A percentile compares a stretch with the other conserved stretches of the same genome.
Evolutionary conservation across 2,113 vertebrate genomes (phyloP).

Genomic region (Siniperca knerii): DNA sequence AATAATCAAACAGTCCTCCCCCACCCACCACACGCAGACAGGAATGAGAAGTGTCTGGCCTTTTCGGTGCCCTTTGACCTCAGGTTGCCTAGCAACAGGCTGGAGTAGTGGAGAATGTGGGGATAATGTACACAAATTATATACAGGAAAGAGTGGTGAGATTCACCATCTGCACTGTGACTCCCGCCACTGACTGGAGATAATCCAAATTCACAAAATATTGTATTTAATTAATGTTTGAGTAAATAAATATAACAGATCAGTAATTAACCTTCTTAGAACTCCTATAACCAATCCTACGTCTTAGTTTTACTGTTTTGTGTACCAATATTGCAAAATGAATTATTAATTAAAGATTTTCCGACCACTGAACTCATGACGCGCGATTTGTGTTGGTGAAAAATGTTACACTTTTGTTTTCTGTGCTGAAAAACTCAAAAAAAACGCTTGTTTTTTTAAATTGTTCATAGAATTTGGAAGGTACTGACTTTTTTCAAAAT

Average conservation of each 20-base stretch:
- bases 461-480: no score
- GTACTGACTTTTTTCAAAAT: no score
- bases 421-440: no score
- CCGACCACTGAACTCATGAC: no score
- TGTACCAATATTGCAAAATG: not conserved
- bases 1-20: constrained; percentile 32
- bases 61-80: constrained; percentile 77
- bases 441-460: no score
- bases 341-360: no score
- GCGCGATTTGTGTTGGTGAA: no score
- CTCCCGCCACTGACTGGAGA: not conserved
- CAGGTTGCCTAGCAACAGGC: constrained; percentile 85
- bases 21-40: constrained; percentile 11
- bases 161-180: not conserved
- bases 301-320: not conserved
- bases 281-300: not conserved
- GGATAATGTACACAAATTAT: constrained; percentile 44
- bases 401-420: no score
- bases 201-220: not conserved
- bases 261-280: not conserved
- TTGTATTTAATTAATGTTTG: not conserved
- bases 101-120: constrained; percentile 22
- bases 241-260: not conserved
- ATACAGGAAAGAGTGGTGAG: not conserved
- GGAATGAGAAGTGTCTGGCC: constrained; percentile 79